Conservation (phyloP, 2,888 invertebrate species). For the Ceraclea dissimilis region DNA sequence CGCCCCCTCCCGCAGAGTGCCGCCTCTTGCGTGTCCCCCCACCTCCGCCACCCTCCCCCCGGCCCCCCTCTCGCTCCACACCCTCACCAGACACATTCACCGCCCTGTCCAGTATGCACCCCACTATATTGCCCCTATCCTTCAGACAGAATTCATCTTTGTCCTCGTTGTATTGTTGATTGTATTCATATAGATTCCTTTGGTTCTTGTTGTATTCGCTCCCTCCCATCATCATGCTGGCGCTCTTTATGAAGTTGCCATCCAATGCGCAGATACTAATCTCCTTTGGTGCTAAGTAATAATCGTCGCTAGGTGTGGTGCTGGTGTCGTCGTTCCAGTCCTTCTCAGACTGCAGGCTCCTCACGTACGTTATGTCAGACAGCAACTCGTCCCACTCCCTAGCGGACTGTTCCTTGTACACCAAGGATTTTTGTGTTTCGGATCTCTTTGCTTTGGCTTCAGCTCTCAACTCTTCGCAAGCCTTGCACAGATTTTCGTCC, state of each 20-base stretch:
- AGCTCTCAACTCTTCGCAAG: constrained; percentile 29
- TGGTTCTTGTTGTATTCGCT: background rate
- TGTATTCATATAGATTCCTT: background rate
- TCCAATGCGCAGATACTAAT: constrained; percentile 28
- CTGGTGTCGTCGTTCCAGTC: constrained; percentile 29
- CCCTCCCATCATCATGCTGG: constrained; percentile 7
- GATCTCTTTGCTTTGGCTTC: constrained; percentile 26
- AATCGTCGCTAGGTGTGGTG: constrained; percentile 21
- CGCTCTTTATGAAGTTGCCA: constrained; percentile 22
- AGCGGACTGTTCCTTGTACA: constrained; percentile 40
- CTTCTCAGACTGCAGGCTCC: constrained; percentile 41
- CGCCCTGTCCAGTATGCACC: constrained; percentile 21
- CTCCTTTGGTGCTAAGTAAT: constrained; percentile 26
- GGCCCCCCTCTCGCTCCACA: constrained; percentile 3
- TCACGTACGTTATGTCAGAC: constrained; percentile 51
- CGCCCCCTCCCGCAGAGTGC: constrained; percentile 43
- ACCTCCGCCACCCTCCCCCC: constrained; percentile 30
- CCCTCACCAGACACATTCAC: constrained; percentile 15
- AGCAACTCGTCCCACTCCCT: constrained; percentile 57
- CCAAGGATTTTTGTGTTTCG: constrained; percentile 27
- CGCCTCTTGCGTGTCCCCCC: constrained; percentile 52
- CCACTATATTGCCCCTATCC: constrained; percentile 12
- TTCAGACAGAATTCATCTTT: background rate
- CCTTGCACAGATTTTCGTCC: constrained; percentile 35
- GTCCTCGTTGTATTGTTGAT: background rate